Evolutionary conservation across 2,797 vertebrate genomes (phyloP), one percentile per base, ranked within the genome.

Genomic region (Synanceia verrucosa): DNA sequence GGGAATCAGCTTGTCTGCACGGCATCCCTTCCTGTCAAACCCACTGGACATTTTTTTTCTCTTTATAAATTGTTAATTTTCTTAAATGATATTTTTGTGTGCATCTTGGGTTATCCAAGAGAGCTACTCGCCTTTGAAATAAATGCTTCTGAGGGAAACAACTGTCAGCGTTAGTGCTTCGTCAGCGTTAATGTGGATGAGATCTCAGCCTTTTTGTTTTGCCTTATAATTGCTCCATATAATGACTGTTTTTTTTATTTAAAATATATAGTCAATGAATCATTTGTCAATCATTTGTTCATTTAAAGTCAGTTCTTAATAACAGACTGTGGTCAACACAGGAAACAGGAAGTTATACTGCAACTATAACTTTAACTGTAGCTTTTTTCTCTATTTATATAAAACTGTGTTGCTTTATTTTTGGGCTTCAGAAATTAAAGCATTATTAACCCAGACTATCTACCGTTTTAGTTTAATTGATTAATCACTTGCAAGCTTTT

Each of bases 151-250:
- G 7, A 53, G 24, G 26, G 18, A 56, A 33, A 41, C n/a, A 29
- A 26, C 14, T 52, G 56, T 19, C 26, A 36, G 26, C 61, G 14
- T 39, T 7, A 39, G 16, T 18, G n/a, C n/a, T n/a, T n/a, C n/a
- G n/a, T n/a, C n/a, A n/a, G n/a, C n/a, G n/a, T n/a, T n/a, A n/a
- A n/a, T n/a, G 16, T 33, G 46, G 29, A 12, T 46, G 43, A 74
- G 31, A 68, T 48, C 26, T 60, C 41, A 62, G 60, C 53, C 33
- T 44, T 16, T 51, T 85, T 62, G 50, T 69, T 76, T 4, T 19
- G 34, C 61, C 19, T 65, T 60, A n/a, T n/a, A 66, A 69, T 76
- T 76, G 2, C 51, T 73, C 52, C 61, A 3, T 9, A 55, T 59
- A 47, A 41, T 6, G 5, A 28, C 6, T 71, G 13, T 65, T 11